These are phyloP conservation scores for Scomber scombrus DNA, from an alignment of 2,113 vertebrate species.

Conservation along the genomic window DNA sequence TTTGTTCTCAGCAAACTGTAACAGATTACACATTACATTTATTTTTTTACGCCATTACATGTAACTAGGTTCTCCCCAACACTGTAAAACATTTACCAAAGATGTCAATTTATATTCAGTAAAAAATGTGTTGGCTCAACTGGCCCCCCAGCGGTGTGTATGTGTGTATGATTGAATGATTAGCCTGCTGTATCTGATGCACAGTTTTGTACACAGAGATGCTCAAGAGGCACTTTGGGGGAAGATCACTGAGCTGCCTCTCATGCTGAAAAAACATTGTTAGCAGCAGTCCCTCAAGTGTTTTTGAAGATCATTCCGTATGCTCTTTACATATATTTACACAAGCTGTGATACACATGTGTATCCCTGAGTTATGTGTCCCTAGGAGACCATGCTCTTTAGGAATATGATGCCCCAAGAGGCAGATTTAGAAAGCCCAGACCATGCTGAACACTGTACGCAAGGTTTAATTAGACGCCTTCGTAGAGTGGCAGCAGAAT, in stretches of 20 bases:
- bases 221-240: conserved; percentile 63
- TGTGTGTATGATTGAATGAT: conserved; percentile 34
- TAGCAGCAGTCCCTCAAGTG: conserved; percentile 56
- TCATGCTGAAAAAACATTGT: conserved; percentile 39
- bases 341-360: conserved; percentile 24
- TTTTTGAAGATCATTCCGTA: conserved; percentile 33
- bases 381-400: not conserved
- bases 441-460: conserved; percentile 14
- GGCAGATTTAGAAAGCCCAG: conserved; percentile 15
- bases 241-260: conserved; percentile 39
- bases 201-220: conserved; percentile 42
- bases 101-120: too few species aligned
- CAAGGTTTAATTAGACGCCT: conserved; percentile 59
- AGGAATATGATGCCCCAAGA: conserved; percentile 23
- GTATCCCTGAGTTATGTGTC: conserved; percentile 18
- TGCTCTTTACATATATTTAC: conserved; percentile 55
- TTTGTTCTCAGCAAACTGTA: too few species aligned
- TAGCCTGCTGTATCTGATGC: too few species aligned
- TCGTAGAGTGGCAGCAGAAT: conserved; percentile 50
- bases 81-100: too few species aligned
- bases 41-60: too few species aligned
- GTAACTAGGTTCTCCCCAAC: too few species aligned
- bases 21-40: too few species aligned
- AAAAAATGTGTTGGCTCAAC: too few species aligned
- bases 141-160: not conserved